phyloP scores from a whole-genome alignment of 2,888 invertebrate species.

The Chrysomela aeneicollis region DNA sequence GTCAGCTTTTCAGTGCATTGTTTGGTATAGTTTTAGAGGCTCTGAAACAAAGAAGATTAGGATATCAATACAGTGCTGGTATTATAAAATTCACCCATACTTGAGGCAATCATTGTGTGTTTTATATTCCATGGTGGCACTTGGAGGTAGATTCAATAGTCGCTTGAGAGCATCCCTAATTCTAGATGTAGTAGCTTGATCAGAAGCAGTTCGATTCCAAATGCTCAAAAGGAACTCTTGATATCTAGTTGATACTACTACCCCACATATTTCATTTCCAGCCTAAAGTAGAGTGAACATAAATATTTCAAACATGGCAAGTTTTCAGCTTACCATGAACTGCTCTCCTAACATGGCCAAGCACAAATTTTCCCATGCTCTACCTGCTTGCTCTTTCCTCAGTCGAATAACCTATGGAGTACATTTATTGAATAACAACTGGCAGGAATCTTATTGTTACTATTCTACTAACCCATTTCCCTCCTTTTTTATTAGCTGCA shows the following conservation, averaged over 20 bases:
- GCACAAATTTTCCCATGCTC: conserved; percentile 98
- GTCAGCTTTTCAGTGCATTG: conserved; percentile 58
- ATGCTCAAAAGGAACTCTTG: conserved; percentile 96
- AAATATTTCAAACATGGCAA: background rate
- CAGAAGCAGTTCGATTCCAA: conserved; percentile 96
- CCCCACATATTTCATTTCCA: conserved; percentile 97
- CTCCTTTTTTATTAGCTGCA: conserved; percentile 93
- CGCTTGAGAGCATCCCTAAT: conserved; percentile 95
- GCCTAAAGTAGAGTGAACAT: conserved; percentile 59
- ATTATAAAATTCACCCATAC: conserved; percentile 61
- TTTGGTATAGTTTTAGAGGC: conserved; percentile 57
- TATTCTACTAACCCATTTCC: conserved; percentile 84
- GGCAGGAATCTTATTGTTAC: too few species aligned
- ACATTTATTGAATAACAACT: conserved; percentile 12
- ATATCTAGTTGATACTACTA: conserved; percentile 93
- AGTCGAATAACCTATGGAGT: conserved; percentile 75
- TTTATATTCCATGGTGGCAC: conserved; percentile 95
- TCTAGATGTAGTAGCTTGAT: conserved; percentile 85
- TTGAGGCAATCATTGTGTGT: conserved; percentile 82
- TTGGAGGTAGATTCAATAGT: conserved; percentile 92
- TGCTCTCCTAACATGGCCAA: conserved; percentile 99
- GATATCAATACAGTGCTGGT: conserved; percentile 4
- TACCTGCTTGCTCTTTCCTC: conserved; percentile 91
- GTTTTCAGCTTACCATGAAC: conserved; percentile 70
- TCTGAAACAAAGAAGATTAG: conserved; percentile 49